These are phyloP conservation scores for Hemibagrus guttatus DNA, from an alignment of 2,797 vertebrate species.

Conservation along the genomic window DNA sequence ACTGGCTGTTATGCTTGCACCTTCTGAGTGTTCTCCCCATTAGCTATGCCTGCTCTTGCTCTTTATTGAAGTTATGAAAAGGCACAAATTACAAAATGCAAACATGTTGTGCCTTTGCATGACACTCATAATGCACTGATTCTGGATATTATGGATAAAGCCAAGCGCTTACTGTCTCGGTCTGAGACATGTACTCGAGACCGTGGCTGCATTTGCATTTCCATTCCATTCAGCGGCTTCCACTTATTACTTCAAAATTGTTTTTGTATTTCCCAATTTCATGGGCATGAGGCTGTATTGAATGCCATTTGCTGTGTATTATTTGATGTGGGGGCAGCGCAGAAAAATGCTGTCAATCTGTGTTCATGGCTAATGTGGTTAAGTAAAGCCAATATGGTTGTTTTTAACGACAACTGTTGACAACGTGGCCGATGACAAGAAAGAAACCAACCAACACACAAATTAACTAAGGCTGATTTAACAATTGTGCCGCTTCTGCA, in stretches of 20 bases:
- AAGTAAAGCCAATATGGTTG: conserved; percentile 83
- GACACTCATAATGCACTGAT: conserved; percentile 59
- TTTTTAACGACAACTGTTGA: conserved; percentile 80
- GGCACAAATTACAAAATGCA: conserved; percentile 57
- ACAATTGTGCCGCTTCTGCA: background rate
- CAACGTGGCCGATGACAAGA: conserved; percentile 60
- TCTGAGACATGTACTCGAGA: conserved; percentile 48
- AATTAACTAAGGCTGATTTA: conserved; percentile 16
- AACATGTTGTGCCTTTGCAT: conserved; percentile 54
- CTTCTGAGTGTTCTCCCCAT: conserved; percentile 42
- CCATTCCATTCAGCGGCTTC: conserved; percentile 77
- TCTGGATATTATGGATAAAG: conserved; percentile 56
- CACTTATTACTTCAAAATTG: conserved; percentile 79
- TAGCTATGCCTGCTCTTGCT: conserved; percentile 40
- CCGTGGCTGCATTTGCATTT: conserved; percentile 75
- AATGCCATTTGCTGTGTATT: conserved; percentile 78
- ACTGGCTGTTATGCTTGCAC: background rate
- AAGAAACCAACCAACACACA: conserved; percentile 15
- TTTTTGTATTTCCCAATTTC: conserved; percentile 76
- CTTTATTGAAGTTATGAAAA: conserved; percentile 56
- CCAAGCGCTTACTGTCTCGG: conserved; percentile 42
- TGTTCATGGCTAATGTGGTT: conserved; percentile 83
- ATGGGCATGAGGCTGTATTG: conserved; percentile 72
- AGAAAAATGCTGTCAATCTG: conserved; percentile 79
- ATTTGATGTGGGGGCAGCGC: conserved; percentile 76